Evolutionary conservation across 2,113 vertebrate species (phyloP).

Genomic region (Australoheros scitulus): DNA sequence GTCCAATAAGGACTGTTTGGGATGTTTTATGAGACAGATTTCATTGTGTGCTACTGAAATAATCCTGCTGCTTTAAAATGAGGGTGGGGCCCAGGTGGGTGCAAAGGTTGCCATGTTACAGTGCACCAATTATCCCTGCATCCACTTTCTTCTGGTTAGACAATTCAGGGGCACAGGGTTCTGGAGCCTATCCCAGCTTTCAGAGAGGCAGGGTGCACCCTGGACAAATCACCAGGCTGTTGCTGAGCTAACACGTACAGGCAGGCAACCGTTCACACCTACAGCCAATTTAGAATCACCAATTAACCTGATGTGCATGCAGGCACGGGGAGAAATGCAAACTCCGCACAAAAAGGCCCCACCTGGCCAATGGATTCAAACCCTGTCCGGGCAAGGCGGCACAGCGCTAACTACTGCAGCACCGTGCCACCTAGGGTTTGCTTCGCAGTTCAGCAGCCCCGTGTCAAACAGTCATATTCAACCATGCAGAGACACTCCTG

Average conservation of each 20-base stretch:
- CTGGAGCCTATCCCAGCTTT: background rate
- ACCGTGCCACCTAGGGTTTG: background rate
- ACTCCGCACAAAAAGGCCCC: background rate
- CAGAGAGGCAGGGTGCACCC: background rate
- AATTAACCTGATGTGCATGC: too few relatives aligned
- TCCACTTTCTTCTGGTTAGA: background rate
- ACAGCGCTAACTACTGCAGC: background rate
- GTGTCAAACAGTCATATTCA: background rate
- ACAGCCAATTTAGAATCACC: too few relatives aligned
- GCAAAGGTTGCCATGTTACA: background rate
- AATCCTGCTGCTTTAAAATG: background rate
- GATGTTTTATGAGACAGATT: background rate
- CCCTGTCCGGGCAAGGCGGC: background rate
- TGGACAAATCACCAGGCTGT: too few relatives aligned
- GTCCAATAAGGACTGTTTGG: background rate
- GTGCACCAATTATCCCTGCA: background rate
- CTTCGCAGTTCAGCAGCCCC: background rate
- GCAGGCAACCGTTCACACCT: too few relatives aligned
- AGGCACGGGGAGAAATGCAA: background rate
- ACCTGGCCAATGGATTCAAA: background rate
- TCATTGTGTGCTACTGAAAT: background rate
- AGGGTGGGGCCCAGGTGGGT: background rate
- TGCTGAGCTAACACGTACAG: too few relatives aligned
- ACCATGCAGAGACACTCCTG: background rate
- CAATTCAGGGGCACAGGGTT: background rate